phyloP scores from a whole-genome alignment of 2,888 invertebrate genomes.

The Pomacea canaliculata region DNA sequence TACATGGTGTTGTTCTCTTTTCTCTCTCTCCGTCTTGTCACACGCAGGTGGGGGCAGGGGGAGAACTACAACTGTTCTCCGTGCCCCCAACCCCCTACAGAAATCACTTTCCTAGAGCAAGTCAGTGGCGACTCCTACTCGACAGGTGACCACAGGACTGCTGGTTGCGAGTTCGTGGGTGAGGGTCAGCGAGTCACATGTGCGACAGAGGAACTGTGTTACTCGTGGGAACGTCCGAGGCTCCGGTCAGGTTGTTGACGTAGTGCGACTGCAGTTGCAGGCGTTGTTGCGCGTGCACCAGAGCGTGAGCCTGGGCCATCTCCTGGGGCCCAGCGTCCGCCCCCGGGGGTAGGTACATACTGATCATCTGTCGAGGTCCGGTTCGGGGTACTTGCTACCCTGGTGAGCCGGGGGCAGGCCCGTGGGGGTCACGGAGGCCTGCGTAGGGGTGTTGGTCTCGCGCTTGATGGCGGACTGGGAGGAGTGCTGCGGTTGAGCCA shows the following conservation, averaged over 20 bases:
- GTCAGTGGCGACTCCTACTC: no score
- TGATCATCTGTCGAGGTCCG: constrained; percentile 82
- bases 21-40: no score
- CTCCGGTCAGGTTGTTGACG: constrained; percentile 75
- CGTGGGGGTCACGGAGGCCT: constrained; percentile 71
- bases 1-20: no score
- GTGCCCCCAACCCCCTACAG: no score
- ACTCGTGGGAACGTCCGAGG: constrained; percentile 75
- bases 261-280: constrained; percentile 60
- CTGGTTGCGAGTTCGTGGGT: no score
- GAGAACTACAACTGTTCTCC: no score
- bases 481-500: constrained; percentile 25
- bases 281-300: constrained; percentile 46
- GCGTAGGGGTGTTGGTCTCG: constrained; percentile 52
- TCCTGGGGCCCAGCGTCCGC: constrained; percentile 44
- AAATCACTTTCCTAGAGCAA: no score
- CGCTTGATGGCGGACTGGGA: constrained; percentile 53
- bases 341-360: constrained; percentile 78
- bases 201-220: constrained; percentile 76
- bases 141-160: no score
- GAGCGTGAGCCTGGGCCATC: constrained; percentile 48
- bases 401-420: constrained; percentile 56
- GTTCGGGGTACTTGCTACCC: constrained; percentile 50
- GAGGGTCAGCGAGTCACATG: constrained; percentile 71
- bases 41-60: no score